These are phyloP conservation scores for Drosophila silvestris DNA, from an alignment of 2,888 invertebrate genomes.

Conservation along the genomic window DNA sequence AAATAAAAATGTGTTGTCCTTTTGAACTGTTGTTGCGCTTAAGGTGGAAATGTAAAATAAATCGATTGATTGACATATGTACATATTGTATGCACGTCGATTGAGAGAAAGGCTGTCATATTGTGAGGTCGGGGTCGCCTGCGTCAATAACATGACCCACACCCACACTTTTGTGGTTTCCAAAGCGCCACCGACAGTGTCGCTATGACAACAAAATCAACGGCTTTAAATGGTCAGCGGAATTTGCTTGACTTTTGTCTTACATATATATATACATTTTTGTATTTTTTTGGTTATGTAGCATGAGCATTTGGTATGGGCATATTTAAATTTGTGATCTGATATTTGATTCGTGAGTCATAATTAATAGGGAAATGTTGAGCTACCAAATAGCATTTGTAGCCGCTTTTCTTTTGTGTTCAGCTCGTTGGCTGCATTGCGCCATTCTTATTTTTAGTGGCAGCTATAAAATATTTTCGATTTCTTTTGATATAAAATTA, in stretches of 20 bases:
- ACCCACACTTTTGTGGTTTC: constrained; percentile 66
- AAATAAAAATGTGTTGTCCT: constrained; percentile 43
- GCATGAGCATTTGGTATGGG: neutral
- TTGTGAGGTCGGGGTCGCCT: constrained; percentile 28
- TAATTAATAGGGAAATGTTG: neutral
- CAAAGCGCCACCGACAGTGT: constrained; percentile 20
- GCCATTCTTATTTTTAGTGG: constrained; percentile 67
- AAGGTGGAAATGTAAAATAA: constrained; percentile 50
- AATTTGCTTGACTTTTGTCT: constrained; percentile 11
- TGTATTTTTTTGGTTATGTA: neutral
- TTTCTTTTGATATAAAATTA: constrained; percentile 27
- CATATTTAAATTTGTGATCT: constrained; percentile 2
- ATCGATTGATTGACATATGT: constrained; percentile 64
- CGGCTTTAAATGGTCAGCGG: constrained; percentile 17
- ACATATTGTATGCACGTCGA: constrained; percentile 3
- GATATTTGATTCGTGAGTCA: constrained; percentile 16
- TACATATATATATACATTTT: neutral
- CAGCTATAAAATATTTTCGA: constrained; percentile 55
- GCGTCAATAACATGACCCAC: constrained; percentile 46
- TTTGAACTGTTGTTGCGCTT: constrained; percentile 31
- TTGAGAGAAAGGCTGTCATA: constrained; percentile 10
- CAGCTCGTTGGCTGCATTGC: constrained; percentile 21
- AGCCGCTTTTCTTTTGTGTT: neutral
- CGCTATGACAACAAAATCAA: constrained; percentile 11
- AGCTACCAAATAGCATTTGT: neutral